Base-by-base conservation (phyloP, 2,113 vertebrate genomes). In the Heterochromis multidens region DNA sequence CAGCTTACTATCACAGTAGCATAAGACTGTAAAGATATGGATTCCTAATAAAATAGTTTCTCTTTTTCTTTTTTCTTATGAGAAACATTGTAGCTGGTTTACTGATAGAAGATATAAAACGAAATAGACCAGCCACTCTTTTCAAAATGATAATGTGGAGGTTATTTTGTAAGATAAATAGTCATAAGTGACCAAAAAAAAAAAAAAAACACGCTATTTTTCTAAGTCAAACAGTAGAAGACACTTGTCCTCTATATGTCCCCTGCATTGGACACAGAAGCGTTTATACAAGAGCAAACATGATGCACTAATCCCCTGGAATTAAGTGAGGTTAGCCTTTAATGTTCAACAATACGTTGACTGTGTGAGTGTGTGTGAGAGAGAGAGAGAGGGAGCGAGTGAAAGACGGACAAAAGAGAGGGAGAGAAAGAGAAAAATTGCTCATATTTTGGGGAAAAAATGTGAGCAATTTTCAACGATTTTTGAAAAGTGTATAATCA, bases 321-420 rank as follows among this genome's bases (percentile, higher is more conserved):
- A 84, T 90, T 90, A 92, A 77, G 49, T 87, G 83, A 83, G 81
- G 67, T 91, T 86, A 88, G 79, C 65, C 65, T 87, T 87, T 87
- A 81, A 91, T 86, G 88, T 84, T 79, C 58, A 54, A 85, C 76
- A 89, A 43, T 80, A 83, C 83, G 87, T 31, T 80, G 52, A 9
- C 4, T 58, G 1, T 77, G 4, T 46, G 25, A 81, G 61, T 89
- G 61, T 52, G 70, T 60, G 25, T 82, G 58, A 83, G 37, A 46
- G 57, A 23, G n/a, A 17, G 63, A 67, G 63, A 49, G 10, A 49
- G 67, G 1, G 43, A 72, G 67, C 23, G 61, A 14, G 19, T 12
- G 67, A 49, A 29, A 52, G 43, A 72, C 17, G 21, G 21, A 65
- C 33, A 65, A 65, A 37, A 40, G 62, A 74, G 40, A 49, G 43